Conservation (phyloP, 2,113 vertebrate species). For the Erythrocebus patas region DNA sequence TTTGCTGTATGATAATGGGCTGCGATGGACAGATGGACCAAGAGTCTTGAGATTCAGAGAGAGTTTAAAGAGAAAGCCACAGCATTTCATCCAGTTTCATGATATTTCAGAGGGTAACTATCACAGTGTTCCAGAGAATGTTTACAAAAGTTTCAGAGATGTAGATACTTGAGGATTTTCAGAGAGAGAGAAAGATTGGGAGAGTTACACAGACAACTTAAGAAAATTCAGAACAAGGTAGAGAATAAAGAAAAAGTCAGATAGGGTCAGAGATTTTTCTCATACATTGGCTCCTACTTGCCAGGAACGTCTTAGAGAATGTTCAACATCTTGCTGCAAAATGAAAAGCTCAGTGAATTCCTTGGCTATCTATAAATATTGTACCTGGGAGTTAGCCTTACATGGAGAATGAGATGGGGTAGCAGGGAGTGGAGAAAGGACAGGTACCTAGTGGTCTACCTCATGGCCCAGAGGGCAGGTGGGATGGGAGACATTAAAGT, state of each 20-base stretch:
- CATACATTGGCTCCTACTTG: background rate
- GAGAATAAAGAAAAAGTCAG: background rate
- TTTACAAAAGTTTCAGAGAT: background rate
- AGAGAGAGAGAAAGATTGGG: background rate
- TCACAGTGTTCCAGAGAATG: background rate
- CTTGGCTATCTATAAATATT: background rate
- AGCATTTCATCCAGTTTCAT: background rate
- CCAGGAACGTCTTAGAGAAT: background rate
- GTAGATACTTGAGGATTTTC: background rate
- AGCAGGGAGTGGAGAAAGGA: background rate
- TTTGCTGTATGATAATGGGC: background rate
- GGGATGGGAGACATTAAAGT: background rate
- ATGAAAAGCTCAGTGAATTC: background rate
- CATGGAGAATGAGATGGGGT: background rate
- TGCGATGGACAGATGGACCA: background rate
- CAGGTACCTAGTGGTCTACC: accelerated
- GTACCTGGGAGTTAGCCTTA: background rate
- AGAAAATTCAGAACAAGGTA: background rate
- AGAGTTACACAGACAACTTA: background rate
- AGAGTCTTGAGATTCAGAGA: background rate
- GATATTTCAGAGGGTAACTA: background rate
- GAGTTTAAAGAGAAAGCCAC: background rate
- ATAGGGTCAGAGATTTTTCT: background rate
- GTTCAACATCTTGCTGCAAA: background rate
- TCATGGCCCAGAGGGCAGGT: background rate